phyloP scores from a whole-genome alignment of 2,113 vertebrate species.

The Dipodomys merriami region DNA sequence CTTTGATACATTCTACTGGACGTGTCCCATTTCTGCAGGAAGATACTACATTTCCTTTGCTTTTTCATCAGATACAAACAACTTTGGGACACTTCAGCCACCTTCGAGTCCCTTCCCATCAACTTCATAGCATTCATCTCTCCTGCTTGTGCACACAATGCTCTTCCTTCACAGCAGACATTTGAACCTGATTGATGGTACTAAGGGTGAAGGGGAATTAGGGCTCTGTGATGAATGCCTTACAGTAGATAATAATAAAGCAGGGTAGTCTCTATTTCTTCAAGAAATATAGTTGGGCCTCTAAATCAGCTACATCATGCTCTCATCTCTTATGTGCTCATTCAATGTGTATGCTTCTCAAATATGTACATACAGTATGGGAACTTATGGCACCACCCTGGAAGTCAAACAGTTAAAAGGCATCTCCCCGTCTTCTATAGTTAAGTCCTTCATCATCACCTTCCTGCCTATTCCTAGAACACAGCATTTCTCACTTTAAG shows the following conservation, averaged over 20 bases:
- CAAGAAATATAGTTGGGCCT: background rate
- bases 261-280: conserved; percentile 17
- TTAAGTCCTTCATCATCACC: background rate
- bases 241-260: conserved; percentile 25
- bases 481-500: background rate
- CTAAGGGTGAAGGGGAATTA: background rate
- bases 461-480: background rate
- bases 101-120: conserved; percentile 51
- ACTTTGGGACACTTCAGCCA: conserved; percentile 50
- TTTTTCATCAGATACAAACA: conserved; percentile 54
- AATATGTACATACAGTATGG: background rate
- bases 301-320: background rate
- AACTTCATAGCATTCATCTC: conserved; percentile 38
- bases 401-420: background rate
- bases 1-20: background rate
- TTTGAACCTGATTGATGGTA: background rate
- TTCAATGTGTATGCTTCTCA: conserved; percentile 39
- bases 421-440: background rate
- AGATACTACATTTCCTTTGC: conserved; percentile 53
- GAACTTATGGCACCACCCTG: background rate
- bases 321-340: background rate
- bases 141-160: conserved; percentile 44
- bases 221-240: conserved; percentile 54
- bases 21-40: conserved; percentile 49
- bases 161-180: background rate